Evolutionary conservation across 1,140 invertebrate species (phyloP).

Genomic region (Orussus abietinus): DNA sequence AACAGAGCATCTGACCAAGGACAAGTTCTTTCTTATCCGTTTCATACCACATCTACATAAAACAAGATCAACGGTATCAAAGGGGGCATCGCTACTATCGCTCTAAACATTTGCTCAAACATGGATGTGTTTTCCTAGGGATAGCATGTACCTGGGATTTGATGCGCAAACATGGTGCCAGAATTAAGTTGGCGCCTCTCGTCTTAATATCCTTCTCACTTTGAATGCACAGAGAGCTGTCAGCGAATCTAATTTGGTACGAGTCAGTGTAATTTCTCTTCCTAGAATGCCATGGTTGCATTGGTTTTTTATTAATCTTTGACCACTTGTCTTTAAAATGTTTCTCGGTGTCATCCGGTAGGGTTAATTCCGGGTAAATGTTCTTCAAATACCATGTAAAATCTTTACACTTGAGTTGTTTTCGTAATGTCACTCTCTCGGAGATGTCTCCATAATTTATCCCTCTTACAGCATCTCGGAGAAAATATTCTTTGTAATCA

Average conservation of each 20-base stretch:
- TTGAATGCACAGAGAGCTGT: conserved; percentile 71
- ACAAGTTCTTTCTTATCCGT: conserved; percentile 83
- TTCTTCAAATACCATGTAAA: conserved; percentile 95
- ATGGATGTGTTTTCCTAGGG: too few species aligned
- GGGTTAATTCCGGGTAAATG: conserved; percentile 79
- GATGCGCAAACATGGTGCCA: conserved; percentile 65
- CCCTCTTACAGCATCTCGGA: conserved; percentile 63
- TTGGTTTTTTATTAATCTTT: conserved; percentile 60
- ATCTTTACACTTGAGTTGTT: conserved; percentile 73
- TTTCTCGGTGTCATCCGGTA: conserved; percentile 60
- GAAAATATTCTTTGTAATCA: conserved; percentile 83
- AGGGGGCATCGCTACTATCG: too few species aligned
- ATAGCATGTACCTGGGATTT: conserved; percentile 75
- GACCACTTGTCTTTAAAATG: conserved; percentile 61
- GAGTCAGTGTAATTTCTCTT: conserved; percentile 72
- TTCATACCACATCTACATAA: conserved; percentile 74
- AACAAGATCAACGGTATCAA: too few species aligned
- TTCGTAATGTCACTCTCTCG: conserved; percentile 65
- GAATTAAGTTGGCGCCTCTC: conserved; percentile 68
- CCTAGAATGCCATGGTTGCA: conserved; percentile 76
- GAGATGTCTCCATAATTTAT: conserved; percentile 77
- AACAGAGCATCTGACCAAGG: conserved; percentile 76
- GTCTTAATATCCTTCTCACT: conserved; percentile 75
- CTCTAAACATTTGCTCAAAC: too few species aligned
- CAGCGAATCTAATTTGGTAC: conserved; percentile 69